Base-by-base conservation (phyloP, 2,888 invertebrate species). In the Schizotus pectinicornis region DNA sequence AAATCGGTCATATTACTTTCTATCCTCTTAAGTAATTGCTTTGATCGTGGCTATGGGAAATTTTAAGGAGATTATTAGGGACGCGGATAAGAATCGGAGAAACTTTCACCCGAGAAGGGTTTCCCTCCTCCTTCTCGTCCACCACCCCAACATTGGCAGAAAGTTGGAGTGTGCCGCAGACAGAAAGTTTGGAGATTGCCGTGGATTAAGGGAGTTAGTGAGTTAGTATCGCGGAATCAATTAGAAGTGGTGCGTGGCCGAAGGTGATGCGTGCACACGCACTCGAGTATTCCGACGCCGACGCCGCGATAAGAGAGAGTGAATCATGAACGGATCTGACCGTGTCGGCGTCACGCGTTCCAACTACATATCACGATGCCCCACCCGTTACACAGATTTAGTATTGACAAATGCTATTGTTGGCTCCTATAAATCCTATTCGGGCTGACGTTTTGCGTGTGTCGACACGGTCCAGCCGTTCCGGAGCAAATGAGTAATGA, bases 401-500 rank as follows among this genome's bases (percentile, higher is more conserved):
- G 72, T 75, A 76, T 76, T 77, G 77, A 77, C 77, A 76, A 76
- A 76, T 74, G 74, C 76, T 67, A 75, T 77, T 77, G 77, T 75
- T 71, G 71, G 69, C 60, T 62, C 66, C 67, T 71, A 77, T 76
- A 76, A 77, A 77, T 77, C 68, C 72, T 70, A 65, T 68, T 69
- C 67, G 65, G 68, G 66, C 66, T 72, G 75, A 75, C 75, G 72
- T 73, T 75, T 74, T 71, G 75, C 76, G 74, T 75, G 75, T 74
- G 77, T 74, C 75, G 75, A 77, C 77, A 74, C 71, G 73, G 72
- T 75, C 75, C 74, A 70, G 69, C 73, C 73, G 74, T 67, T 73
- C 70, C 74, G 71, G 73, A 72, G 71, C 73, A 73, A 74, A 75
- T 75, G 74, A 77, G 65, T 74, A 74, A 76, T 75, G 75, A 72